These are phyloP conservation scores for Xylocampa areola DNA, from an alignment of 2,888 invertebrate species.

Conservation along the genomic window DNA sequence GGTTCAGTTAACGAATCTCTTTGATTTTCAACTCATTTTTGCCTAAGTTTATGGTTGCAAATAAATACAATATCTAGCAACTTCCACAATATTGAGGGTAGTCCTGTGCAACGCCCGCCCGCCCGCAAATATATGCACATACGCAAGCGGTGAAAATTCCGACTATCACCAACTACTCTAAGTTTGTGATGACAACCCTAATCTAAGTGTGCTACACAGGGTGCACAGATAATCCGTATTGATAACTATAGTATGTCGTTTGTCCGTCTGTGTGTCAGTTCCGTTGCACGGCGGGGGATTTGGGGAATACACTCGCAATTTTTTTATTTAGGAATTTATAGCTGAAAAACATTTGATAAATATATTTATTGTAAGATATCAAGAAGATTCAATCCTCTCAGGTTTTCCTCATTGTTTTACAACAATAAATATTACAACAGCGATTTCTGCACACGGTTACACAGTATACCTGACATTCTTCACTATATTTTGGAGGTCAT, in stretches of 20 bases:
- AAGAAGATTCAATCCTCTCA: conserved; percentile 4
- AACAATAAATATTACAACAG: neutral
- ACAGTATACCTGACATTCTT: too few species aligned
- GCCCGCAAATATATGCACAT: too few species aligned
- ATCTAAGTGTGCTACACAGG: conserved; percentile 55
- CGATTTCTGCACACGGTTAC: neutral
- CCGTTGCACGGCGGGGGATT: conserved; percentile 73
- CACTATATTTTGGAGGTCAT: too few species aligned
- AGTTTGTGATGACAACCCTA: conserved; percentile 46
- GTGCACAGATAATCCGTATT: conserved; percentile 79
- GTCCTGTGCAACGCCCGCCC: too few species aligned
- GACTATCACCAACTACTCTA: too few species aligned
- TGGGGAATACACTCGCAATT: conserved; percentile 56
- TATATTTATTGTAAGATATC: conserved; percentile 39
- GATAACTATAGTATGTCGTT: conserved; percentile 75
- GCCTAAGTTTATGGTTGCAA: too few species aligned
- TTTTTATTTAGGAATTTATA: conserved; percentile 45
- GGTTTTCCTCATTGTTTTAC: conserved; percentile 2
- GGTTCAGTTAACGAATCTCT: too few species aligned
- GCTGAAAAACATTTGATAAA: conserved; percentile 43
- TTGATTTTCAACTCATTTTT: too few species aligned
- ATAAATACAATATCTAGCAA: too few species aligned
- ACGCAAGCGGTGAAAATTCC: too few species aligned
- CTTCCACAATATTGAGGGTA: too few species aligned
- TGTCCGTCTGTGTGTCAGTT: conserved; percentile 73